These are phyloP conservation scores for Imbricaverruca yamaguchii DNA, from an alignment of 2,888 invertebrate genomes.

Conservation along the genomic window DNA sequence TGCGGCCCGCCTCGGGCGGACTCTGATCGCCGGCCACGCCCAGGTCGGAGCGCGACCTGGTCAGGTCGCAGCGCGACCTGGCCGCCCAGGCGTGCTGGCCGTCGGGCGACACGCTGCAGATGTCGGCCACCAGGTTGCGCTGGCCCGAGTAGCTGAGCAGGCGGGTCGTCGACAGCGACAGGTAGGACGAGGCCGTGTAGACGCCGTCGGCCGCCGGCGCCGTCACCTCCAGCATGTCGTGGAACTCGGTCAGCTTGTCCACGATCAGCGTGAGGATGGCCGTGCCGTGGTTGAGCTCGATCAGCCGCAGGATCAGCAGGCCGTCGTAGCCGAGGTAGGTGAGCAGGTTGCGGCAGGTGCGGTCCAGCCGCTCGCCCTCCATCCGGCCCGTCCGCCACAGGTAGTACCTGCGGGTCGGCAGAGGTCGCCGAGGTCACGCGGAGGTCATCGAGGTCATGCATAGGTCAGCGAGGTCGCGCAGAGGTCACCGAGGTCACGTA, in stretches of 20 bases:
- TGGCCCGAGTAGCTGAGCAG: slow-evolving; percentile 22
- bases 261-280: slow-evolving; percentile 37
- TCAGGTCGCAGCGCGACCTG: slow-evolving; percentile 19
- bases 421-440: not conserved
- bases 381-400: slow-evolving; percentile 43
- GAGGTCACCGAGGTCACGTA: not conserved
- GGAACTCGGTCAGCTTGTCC: slow-evolving; percentile 43
- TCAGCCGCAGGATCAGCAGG: slow-evolving; percentile 39
- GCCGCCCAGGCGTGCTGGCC: not conserved
- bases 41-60: slow-evolving; percentile 2
- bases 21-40: not conserved
- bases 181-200: slow-evolving; percentile 6
- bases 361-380: slow-evolving; percentile 42
- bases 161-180: slow-evolving; percentile 8
- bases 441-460: too few relatives aligned
- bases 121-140: not conserved
- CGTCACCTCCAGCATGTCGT: slow-evolving; percentile 57
- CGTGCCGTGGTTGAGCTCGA: slow-evolving; percentile 41
- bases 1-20: not conserved
- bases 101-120: not conserved
- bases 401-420: slow-evolving; percentile 34
- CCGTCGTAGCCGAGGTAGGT: slow-evolving; percentile 40
- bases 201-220: slow-evolving; percentile 64
- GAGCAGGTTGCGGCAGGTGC: slow-evolving; percentile 39
- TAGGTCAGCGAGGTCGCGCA: too few relatives aligned